Conservation (phyloP, 2,888 invertebrate species). For the Leptura quadrifasciata region DNA sequence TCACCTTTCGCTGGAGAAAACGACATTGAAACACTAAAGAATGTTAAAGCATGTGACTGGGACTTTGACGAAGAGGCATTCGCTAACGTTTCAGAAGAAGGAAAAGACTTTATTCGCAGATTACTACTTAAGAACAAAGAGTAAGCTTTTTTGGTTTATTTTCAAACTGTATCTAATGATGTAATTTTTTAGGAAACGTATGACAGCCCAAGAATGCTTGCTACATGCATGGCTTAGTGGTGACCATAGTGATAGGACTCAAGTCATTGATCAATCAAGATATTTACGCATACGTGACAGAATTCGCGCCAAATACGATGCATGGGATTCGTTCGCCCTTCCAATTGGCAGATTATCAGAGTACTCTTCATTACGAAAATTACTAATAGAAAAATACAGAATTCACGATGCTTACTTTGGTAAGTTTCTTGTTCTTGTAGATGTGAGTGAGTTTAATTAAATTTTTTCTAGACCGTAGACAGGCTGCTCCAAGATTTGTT, state of each 20-base stretch:
- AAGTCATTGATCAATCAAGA: constrained; percentile 87
- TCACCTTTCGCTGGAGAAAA: constrained; percentile 99
- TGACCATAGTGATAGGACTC: constrained; percentile 85
- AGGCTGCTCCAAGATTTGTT: constrained; percentile 98
- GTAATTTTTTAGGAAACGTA: constrained; percentile 83
- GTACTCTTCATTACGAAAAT: constrained; percentile 96
- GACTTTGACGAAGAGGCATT: constrained; percentile 98
- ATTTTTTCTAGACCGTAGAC: constrained; percentile 86
- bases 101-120: constrained; percentile 97
- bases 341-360: constrained; percentile 98
- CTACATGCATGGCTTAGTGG: constrained; percentile 96
- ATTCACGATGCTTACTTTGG: constrained; percentile 97
- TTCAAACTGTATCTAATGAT: constrained; percentile 12
- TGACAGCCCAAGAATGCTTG: constrained; percentile 98
- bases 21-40: constrained; percentile 97
- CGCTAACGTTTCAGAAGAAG: constrained; percentile 94
- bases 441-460: not conserved
- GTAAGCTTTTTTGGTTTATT: constrained; percentile 76
- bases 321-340: constrained; percentile 89
- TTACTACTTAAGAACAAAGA: constrained; percentile 95
- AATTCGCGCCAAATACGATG: constrained; percentile 87
- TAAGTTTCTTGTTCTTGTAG: constrained; percentile 72
- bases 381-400: constrained; percentile 96
- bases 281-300: constrained; percentile 92
- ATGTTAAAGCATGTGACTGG: constrained; percentile 99